Conservation (phyloP, 1,140 invertebrate species). For the Ceratosolen solmsi region DNA sequence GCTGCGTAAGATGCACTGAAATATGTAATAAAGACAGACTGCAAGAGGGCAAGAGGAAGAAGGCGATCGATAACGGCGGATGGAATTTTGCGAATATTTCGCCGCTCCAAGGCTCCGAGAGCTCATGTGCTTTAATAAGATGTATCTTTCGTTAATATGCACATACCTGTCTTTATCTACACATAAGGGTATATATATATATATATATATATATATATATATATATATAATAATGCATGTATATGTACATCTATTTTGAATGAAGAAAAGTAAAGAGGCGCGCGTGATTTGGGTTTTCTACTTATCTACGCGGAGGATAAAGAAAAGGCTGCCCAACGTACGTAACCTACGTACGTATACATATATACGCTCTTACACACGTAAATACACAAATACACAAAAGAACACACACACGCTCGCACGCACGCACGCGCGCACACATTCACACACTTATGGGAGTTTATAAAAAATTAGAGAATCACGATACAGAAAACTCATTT, state of each 20-base stretch:
- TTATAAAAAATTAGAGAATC: not conserved
- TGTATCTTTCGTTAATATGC: constrained; percentile 11
- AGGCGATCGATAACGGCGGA: constrained; percentile 31
- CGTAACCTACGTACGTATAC: not conserved
- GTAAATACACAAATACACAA: not conserved
- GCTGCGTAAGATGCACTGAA: constrained; percentile 9
- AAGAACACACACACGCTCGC: not conserved
- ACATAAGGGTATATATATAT: not conserved
- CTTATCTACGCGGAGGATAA: not conserved
- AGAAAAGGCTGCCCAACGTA: constrained; percentile 32
- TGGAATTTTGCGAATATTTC: constrained; percentile 16
- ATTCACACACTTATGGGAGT: not conserved
- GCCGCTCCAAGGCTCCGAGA: not conserved
- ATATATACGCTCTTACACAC: not conserved
- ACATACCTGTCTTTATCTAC: constrained; percentile 9
- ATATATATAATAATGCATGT: not conserved
- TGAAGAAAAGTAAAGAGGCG: not conserved
- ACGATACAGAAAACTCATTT: not conserved
- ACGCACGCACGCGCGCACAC: not conserved
- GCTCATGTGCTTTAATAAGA: constrained; percentile 7
- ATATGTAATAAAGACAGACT: constrained; percentile 14
- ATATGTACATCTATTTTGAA: constrained; percentile 36
- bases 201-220: not conserved
- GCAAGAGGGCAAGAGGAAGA: not conserved
- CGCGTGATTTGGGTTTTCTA: constrained; percentile 19